phyloP scores from a whole-genome alignment of 2,113 vertebrate genomes.

The Orthonyx spaldingii region DNA sequence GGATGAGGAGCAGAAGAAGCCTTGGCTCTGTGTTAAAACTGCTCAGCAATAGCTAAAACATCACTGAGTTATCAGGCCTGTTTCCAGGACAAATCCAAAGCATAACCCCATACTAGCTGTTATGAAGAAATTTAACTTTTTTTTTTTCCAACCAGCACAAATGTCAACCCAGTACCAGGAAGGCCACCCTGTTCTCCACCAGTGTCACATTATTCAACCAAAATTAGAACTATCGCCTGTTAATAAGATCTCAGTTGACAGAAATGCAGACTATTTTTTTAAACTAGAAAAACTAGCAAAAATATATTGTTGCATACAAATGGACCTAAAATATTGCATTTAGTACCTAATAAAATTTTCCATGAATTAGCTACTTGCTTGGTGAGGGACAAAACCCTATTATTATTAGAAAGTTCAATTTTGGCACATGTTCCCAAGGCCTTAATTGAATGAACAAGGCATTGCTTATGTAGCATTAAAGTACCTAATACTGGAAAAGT shows the following conservation, averaged over 20 bases:
- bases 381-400: background rate
- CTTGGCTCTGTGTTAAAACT: background rate
- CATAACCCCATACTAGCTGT: background rate
- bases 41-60: background rate
- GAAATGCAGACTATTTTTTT: background rate
- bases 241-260: background rate
- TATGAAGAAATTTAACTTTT: background rate
- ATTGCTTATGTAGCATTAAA: background rate
- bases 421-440: background rate
- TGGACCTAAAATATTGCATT: background rate
- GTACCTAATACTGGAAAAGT: background rate
- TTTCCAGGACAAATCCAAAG: background rate
- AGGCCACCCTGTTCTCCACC: background rate
- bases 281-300: background rate
- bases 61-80: background rate
- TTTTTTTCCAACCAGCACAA: background rate
- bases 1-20: background rate
- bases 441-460: background rate
- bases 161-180: background rate
- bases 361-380: background rate
- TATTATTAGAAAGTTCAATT: background rate
- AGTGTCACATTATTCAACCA: background rate
- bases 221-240: background rate
- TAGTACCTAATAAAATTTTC: background rate
- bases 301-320: background rate